Evolutionary conservation across 2,113 vertebrate genomes (phyloP), one percentile per base, ranked within the genome.

Genomic region (Peromyscus maniculatus): DNA sequence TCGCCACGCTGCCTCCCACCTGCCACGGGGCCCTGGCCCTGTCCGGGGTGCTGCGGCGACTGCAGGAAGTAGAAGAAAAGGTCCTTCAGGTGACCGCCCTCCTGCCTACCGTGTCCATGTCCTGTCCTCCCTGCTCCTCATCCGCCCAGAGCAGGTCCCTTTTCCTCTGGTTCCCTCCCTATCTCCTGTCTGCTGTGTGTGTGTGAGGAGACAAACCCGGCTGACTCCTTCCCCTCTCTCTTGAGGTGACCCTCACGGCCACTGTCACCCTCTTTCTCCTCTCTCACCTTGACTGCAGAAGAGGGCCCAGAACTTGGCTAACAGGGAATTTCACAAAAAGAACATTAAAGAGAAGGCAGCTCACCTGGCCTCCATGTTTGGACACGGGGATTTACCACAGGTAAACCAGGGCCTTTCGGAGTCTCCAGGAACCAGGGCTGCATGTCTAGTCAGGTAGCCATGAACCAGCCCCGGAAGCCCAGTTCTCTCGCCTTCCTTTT

Each of bases 291-390:
- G 74, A 64, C 93, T 97, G 95, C 99, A 99, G 99, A 99, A 99
- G 98, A 99, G 99, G 98, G 99, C 99, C 98, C 99, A 99, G 98
- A 99, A 98, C 95, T 98, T 99, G 98, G 99, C 99, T 95, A 98
- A 99, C 98, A 99, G 99, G 98, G 99, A 99, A 96, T 99, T 99
- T 99, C 99, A 99, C 96, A 98, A 99, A 99, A 99, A 99, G 99
- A 99, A 99, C 98, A 99, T 99, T 98, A 99, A 99, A 98, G 99
- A 99, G 97, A 99, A 99, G 95, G 99, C 99, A 0, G 98, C 99
- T 97, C 99, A 99, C 97, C 99, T 99, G 75, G 99, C 99, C 17
- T 99, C 99, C 89, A 98, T 99, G 99, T 99, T 99, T 98, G 99
- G 98, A 97, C 98, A 98, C 77, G 72, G 94, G 97, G 98, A 99